Conservation (phyloP, 2,113 vertebrate species). For the Potamarius usumacintae region DNA sequence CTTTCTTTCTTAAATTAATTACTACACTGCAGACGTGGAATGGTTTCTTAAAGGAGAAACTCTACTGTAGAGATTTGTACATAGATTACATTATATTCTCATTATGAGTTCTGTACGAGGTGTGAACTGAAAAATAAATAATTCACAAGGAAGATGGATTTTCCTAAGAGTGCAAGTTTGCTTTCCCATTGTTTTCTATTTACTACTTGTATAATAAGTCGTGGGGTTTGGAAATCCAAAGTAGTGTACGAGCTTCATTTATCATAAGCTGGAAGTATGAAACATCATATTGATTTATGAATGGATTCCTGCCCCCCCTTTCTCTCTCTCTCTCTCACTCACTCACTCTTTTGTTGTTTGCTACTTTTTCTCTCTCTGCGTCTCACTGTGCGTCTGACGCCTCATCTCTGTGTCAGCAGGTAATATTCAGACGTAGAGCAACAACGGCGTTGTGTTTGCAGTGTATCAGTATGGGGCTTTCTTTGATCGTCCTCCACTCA, state of each 20-base stretch:
- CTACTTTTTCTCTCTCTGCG: neutral
- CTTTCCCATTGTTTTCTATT: neutral
- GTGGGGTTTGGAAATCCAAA: neutral
- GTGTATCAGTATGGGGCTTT: slow-evolving; percentile 32
- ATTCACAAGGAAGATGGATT: neutral
- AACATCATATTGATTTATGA: neutral
- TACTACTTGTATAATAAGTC: neutral
- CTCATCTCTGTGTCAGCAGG: slow-evolving; percentile 33
- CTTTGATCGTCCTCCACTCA: slow-evolving; percentile 46
- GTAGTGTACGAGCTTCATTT: neutral
- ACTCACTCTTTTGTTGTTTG: neutral
- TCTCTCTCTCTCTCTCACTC: no score
- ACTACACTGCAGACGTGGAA: neutral
- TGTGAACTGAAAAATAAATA: neutral
- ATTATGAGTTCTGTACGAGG: neutral
- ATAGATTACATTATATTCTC: neutral
- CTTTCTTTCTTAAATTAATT: slow-evolving; percentile 1
- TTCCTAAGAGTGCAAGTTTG: neutral
- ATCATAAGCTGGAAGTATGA: neutral
- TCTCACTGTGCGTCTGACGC: slow-evolving; percentile 21
- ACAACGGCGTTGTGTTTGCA: slow-evolving; percentile 31
- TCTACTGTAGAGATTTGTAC: neutral
- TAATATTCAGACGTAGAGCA: slow-evolving; percentile 49
- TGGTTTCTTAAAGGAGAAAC: neutral
- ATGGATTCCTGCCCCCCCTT: neutral